phyloP scores from a whole-genome alignment of 2,113 vertebrate genomes.

The Herpetotheres cachinnans region DNA sequence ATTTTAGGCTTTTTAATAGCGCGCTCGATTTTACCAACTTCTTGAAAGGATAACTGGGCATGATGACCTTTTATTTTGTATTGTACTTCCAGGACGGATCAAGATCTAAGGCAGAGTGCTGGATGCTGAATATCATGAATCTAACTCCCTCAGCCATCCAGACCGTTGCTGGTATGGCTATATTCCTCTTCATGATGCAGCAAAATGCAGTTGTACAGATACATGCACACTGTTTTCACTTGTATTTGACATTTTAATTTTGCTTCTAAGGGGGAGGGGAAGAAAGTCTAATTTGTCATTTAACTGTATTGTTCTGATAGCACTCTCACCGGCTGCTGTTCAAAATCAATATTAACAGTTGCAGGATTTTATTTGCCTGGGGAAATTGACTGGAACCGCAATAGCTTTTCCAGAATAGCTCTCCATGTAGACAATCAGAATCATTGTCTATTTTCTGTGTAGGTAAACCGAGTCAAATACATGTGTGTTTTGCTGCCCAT shows the following conservation, averaged over 20 bases:
- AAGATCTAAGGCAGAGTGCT: not conserved
- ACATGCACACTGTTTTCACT: not conserved
- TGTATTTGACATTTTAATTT: not conserved
- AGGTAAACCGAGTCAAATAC: not conserved
- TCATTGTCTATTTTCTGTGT: not conserved
- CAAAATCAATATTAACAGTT: conserved; percentile 8
- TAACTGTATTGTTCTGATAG: not conserved
- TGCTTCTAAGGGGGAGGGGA: not conserved
- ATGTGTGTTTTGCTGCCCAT: not conserved
- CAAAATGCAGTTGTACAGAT: not conserved
- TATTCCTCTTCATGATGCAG: not conserved
- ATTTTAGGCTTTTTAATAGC: not conserved
- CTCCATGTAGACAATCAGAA: not conserved
- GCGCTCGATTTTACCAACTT: not conserved
- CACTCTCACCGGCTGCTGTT: not conserved
- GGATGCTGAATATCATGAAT: not conserved
- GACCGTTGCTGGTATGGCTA: not conserved
- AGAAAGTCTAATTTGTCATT: not conserved
- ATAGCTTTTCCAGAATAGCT: not conserved
- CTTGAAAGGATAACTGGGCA: not conserved
- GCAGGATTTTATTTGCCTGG: not conserved
- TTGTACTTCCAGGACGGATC: not conserved
- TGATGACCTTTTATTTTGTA: not conserved
- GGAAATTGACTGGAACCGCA: not conserved
- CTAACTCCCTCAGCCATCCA: not conserved